Evolutionary conservation across 2,888 invertebrate species (phyloP).

Genomic region (Carterocephalus palaemon): DNA sequence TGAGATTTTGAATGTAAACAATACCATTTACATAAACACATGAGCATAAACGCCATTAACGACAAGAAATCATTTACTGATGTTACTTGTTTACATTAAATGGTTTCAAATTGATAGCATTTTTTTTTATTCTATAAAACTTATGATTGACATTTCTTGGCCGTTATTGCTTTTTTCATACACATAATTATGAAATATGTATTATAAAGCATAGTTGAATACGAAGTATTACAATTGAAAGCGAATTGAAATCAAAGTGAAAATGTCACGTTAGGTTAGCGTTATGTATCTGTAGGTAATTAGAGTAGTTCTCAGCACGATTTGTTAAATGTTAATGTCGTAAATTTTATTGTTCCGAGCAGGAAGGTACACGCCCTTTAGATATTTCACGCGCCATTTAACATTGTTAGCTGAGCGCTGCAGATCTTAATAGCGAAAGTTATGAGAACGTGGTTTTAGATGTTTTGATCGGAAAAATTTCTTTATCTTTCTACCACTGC

Average conservation of each 20-base stretch:
- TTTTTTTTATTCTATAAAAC: no score
- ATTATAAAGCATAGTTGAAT: no score
- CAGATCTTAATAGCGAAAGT: slow-evolving; percentile 16
- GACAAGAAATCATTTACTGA: slow-evolving; percentile 22
- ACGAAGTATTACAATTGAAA: slow-evolving; percentile 8
- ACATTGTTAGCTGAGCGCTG: slow-evolving; percentile 16
- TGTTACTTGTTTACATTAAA: no score
- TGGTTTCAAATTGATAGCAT: no score
- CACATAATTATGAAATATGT: no score
- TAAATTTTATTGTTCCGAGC: slow-evolving; percentile 23
- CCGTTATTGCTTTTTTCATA: slow-evolving; percentile 3
- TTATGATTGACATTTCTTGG: slow-evolving; percentile 22
- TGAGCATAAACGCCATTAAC: slow-evolving; percentile 20
- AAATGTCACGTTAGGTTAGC: slow-evolving; percentile 37
- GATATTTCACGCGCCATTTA: slow-evolving; percentile 24
- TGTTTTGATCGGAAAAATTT: slow-evolving; percentile 8
- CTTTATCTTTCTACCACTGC: no score
- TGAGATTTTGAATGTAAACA: slow-evolving; percentile 14
- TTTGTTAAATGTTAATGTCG: slow-evolving; percentile 32
- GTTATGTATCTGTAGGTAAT: slow-evolving; percentile 46
- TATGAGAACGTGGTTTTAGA: slow-evolving; percentile 17
- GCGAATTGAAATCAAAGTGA: slow-evolving; percentile 19
- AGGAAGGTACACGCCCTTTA: slow-evolving; percentile 19
- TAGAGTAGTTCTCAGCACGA: slow-evolving; percentile 51
- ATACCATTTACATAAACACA: slow-evolving; percentile 16